These are phyloP conservation scores for Bombyx huttoni DNA, from an alignment of 2,888 invertebrate genomes.

Conservation along the genomic window DNA sequence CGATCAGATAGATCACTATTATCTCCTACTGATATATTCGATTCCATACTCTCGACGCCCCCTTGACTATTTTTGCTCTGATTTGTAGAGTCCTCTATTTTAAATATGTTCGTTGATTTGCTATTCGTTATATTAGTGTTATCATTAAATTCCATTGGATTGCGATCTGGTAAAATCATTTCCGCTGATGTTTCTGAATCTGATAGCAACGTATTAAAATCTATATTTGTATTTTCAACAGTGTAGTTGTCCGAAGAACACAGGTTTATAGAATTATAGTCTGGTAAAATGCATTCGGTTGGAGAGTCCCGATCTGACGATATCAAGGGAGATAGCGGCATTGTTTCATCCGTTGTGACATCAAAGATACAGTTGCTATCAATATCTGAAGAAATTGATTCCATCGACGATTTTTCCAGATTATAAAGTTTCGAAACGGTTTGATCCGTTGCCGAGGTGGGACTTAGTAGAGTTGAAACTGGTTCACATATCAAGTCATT, in stretches of 20 bases:
- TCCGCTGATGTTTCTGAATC: neutral
- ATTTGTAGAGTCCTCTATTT: slow-evolving; percentile 41
- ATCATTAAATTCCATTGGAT: neutral
- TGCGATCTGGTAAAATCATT: neutral
- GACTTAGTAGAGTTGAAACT: neutral
- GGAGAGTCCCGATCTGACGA: neutral
- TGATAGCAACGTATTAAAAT: neutral
- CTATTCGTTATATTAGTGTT: neutral
- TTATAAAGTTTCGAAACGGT: neutral
- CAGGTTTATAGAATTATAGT: neutral
- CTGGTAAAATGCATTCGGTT: slow-evolving; percentile 1
- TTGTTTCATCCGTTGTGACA: neutral
- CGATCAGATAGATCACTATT: neutral
- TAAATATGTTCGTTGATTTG: slow-evolving; percentile 18
- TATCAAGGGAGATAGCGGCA: neutral
- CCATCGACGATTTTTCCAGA: neutral
- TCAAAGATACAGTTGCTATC: neutral
- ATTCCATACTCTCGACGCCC: neutral
- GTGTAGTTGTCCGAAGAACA: neutral
- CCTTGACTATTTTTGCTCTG: slow-evolving; percentile 13
- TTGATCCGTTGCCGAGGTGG: neutral
- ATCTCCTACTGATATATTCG: neutral
- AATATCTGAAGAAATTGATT: neutral
- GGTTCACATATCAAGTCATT: neutral
- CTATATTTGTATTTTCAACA: too few species aligned